phyloP scores from a whole-genome alignment of 2,113 vertebrate species.

The Tenebrosternarchus preto region DNA sequence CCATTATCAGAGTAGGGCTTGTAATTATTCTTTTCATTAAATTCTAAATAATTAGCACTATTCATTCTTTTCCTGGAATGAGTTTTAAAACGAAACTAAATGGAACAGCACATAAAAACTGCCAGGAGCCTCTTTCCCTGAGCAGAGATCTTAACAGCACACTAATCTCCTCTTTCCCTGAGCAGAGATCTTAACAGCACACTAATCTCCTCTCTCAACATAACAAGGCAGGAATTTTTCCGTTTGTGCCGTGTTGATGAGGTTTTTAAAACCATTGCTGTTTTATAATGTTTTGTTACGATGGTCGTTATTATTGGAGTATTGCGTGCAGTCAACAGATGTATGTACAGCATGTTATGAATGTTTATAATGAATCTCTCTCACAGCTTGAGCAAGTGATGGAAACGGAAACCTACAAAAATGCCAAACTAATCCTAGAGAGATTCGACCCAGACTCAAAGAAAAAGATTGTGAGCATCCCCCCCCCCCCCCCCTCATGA shows the following conservation, averaged over 20 bases:
- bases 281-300: background rate
- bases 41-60: constrained; percentile 94
- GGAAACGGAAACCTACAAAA: constrained; percentile 99
- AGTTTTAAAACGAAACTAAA: constrained; percentile 79
- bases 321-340: background rate
- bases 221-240: background rate
- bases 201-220: background rate
- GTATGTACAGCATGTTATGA: background rate
- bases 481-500: background rate
- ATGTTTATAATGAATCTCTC: constrained; percentile 4
- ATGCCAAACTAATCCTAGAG: constrained; percentile 96
- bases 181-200: background rate
- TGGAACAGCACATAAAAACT: constrained; percentile 15
- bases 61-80: constrained; percentile 86
- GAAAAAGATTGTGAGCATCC: constrained; percentile 81
- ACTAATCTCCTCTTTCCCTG: background rate
- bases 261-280: background rate
- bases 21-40: constrained; percentile 99
- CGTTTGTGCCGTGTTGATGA: background rate
- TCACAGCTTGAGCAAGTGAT: constrained; percentile 96
- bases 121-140: background rate
- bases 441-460: constrained; percentile 95
- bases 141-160: background rate
- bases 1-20: constrained; percentile 99
- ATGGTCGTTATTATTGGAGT: background rate